These are phyloP conservation scores for Chaenocephalus aceratus DNA, from an alignment of 2,113 vertebrate genomes.

Conservation along the genomic window DNA sequence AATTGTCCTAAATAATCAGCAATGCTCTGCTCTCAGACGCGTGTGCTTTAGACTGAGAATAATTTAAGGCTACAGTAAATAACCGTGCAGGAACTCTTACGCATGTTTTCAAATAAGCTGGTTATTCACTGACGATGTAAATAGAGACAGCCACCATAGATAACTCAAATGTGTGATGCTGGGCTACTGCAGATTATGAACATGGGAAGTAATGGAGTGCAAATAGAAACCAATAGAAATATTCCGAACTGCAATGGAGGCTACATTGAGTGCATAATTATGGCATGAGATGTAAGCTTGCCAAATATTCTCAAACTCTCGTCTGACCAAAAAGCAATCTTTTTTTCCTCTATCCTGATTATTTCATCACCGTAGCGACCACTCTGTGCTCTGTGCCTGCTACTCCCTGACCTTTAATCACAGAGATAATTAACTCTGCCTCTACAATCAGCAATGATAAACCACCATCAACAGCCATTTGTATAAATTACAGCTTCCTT, in stretches of 20 bases:
- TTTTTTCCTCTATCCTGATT: not conserved
- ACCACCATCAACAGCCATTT: conserved; percentile 33
- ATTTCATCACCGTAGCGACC: not conserved
- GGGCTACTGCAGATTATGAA: not conserved
- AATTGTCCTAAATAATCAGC: conserved; percentile 74
- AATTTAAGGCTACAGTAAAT: conserved; percentile 30
- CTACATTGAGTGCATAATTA: conserved; percentile 3
- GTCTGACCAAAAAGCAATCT: not conserved
- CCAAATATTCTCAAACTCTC: conserved; percentile 8
- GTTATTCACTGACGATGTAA: conserved; percentile 15
- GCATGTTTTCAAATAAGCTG: conserved; percentile 17
- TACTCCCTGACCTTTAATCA: conserved; percentile 61
- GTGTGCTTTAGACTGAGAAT: conserved; percentile 51
- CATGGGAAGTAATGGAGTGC: not conserved
- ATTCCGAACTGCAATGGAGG: not conserved
- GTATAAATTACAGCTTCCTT: not conserved
- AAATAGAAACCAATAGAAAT: conserved; percentile 12
- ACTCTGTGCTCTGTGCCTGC: not conserved
- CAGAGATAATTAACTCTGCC: conserved; percentile 35
- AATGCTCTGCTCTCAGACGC: conserved; percentile 45
- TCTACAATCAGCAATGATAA: conserved; percentile 29
- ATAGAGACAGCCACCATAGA: conserved; percentile 1
- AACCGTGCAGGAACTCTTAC: conserved; percentile 3
- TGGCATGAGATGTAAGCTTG: not conserved
- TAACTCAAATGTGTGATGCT: not conserved